Evolutionary conservation across 2,797 vertebrate species (phyloP).

Genomic region (Acridotheres tristis): DNA sequence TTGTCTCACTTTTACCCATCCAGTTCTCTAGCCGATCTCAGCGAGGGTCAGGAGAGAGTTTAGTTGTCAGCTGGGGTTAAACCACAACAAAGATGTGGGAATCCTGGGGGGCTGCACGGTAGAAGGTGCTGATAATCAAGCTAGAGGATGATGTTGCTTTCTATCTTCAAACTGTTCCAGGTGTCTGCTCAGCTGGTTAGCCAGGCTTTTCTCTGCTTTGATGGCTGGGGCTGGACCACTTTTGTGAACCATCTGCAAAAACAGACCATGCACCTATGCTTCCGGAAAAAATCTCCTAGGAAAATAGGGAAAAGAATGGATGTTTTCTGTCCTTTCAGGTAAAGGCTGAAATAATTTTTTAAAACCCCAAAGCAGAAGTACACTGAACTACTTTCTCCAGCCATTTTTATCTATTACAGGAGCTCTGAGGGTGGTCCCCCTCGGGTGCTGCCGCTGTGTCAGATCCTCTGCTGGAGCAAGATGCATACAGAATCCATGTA

Average conservation of each 20-base stretch:
- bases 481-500: not conserved
- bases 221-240: not conserved
- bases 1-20: not conserved
- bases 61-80: not conserved
- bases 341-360: not conserved
- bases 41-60: rapidly evolving
- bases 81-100: not conserved
- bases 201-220: not conserved
- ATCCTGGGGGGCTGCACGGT: rapidly evolving
- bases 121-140: not conserved
- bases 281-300: not conserved
- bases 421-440: not conserved
- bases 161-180: not conserved
- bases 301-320: not conserved
- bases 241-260: not conserved
- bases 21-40: rapidly evolving
- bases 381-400: not conserved
- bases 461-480: rapidly evolving
- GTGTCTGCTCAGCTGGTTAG: not conserved
- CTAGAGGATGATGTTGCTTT: not conserved
- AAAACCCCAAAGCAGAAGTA: not conserved
- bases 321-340: not conserved
- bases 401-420: not conserved
- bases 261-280: rapidly evolving
- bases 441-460: rapidly evolving